A percentile compares a stretch with the other conserved stretches of the same genome.
Conservation (phyloP, 2,888 invertebrate species). For the Ochropleura plecta region DNA sequence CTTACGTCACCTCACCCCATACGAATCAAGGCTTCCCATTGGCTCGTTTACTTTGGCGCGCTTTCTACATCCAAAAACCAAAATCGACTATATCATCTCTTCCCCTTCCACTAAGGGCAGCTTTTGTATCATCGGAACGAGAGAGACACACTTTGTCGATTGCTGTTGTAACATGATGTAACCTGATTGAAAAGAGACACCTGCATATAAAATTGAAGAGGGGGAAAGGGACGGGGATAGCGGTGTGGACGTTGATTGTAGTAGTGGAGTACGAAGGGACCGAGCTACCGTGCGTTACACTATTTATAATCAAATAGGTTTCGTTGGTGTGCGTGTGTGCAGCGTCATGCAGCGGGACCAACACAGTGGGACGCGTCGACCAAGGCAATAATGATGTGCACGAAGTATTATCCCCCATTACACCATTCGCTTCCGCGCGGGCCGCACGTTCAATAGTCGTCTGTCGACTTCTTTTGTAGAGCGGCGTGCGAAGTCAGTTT, state of each 20-base stretch:
- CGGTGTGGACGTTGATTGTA: constrained; percentile 85
- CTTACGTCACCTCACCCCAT: constrained; percentile 90
- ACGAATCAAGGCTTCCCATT: constrained; percentile 76
- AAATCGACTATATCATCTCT: constrained; percentile 73
- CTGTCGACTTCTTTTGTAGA: constrained; percentile 85
- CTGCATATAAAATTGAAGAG: constrained; percentile 64
- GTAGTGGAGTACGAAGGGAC: constrained; percentile 89
- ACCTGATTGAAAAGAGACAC: constrained; percentile 81
- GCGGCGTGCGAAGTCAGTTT: constrained; percentile 86
- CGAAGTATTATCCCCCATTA: constrained; percentile 90
- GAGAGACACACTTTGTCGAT: constrained; percentile 76
- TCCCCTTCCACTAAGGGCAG: constrained; percentile 75
- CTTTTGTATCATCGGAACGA: constrained; percentile 73
- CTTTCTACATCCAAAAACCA: constrained; percentile 81
- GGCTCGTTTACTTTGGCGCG: constrained; percentile 88
- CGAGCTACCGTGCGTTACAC: constrained; percentile 90
- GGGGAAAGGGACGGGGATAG: constrained; percentile 76
- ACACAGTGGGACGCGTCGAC: constrained; percentile 78
- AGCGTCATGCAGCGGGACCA: constrained; percentile 87
- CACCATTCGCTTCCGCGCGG: constrained; percentile 87
- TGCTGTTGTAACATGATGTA: constrained; percentile 85
- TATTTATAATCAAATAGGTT: constrained; percentile 89
- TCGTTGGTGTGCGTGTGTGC: constrained; percentile 83
- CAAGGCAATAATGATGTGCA: constrained; percentile 90
- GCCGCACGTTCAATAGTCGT: constrained; percentile 88